Evolutionary conservation across 2,113 vertebrate species (phyloP), one percentile per base, ranked within the genome.

Genomic region (Ammodramus savannarum): DNA sequence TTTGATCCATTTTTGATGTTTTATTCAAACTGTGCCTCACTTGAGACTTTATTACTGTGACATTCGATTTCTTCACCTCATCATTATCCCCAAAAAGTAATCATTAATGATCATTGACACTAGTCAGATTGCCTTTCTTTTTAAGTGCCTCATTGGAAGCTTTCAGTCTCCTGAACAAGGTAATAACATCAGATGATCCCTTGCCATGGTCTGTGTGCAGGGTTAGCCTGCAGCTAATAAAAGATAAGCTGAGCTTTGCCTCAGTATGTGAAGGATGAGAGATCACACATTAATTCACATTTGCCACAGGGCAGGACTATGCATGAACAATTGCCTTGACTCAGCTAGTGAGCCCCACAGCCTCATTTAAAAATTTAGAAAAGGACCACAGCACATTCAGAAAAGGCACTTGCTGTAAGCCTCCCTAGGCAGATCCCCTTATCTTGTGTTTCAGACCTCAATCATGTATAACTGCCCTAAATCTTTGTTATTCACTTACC

Each of bases 1-100:
- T 95, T 86, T 92, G 34, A 89, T 76, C 41, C 6, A n/a, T 77
- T 92, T 83, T 92, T 76, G 26, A 69, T 20, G 19, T 86, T 88
- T 68, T 73, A 36, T 76, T 66, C 29, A 68, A 88, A 55, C 21
- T 27, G 19, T 5, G 4, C 9, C 31, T 88, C 51, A 81, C 41
- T 62, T 76, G 43, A 84, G 87, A 29, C 34, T 89, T 80, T 62
- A 19, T 34, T 66, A 18, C 55, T 34, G 43, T 12, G 31, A 55
- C 25, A 58, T 71, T 38, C 0, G 0, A 75, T 52, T 46, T 66
- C 55, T 73, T 85, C 54, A 58, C 38, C 32, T 87, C 0, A 0
- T 77, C 54, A 38, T 73, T 76, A 94, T 69, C 73, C 22, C 51
- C 57, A 41, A 65, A 82, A 66, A 77, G 25, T 34, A 66, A 26